Base-by-base conservation (phyloP, 2,113 vertebrate species). In the Riparia riparia region DNA sequence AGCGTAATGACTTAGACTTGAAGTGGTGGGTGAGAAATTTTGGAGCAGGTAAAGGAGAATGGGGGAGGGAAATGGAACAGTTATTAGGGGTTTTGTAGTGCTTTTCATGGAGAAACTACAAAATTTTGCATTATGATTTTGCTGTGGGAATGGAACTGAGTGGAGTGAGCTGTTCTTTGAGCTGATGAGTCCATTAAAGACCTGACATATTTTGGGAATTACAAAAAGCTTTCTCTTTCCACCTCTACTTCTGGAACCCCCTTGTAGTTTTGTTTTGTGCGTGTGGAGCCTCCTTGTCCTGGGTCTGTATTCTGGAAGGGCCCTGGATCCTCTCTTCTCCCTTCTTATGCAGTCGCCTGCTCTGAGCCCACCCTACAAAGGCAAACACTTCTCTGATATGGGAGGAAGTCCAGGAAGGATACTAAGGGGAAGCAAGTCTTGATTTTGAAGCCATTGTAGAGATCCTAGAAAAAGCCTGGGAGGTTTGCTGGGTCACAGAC, bases 1-100 rank as follows among this genome's bases (percentile, higher is more conserved):
- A 92, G 72, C 29, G 22, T 86, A 93, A 90, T 96, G 94, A 89
- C 80, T 97, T 89, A 95, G 91, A 91, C 76, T 90, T 95, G 91
- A 91, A 95, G 89, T 54, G 93, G 56, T 90, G 89, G 76, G 68
- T 93, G 93, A 95, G 93, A 95, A 93, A 83, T 92, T 84, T n/a
- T 89, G 76, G 83, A 95, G 82, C 60, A 95, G 89, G 95, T 95
- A 95, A 89, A 90, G 68, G 18, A 90, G 60, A 21, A 13, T 39
- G 64, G 53, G n/a, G 70, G 66, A 93, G 56, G 51, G 44, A 86
- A 88, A 32, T 16, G 3, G 49, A 82, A 61, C 7, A 45, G 24
- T 71, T 66, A 12, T 12, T 63, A 56, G 26, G 29, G 26, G 6
- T 64, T 82, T 77, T 0, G 0, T 54, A 58, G 60, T 0, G 1